Percentiles rank a stretch among this genome's conserved stretches.
Evolutionary conservation across 2,797 vertebrate genomes (phyloP).

Genomic region (Cheirogaleus major): DNA sequence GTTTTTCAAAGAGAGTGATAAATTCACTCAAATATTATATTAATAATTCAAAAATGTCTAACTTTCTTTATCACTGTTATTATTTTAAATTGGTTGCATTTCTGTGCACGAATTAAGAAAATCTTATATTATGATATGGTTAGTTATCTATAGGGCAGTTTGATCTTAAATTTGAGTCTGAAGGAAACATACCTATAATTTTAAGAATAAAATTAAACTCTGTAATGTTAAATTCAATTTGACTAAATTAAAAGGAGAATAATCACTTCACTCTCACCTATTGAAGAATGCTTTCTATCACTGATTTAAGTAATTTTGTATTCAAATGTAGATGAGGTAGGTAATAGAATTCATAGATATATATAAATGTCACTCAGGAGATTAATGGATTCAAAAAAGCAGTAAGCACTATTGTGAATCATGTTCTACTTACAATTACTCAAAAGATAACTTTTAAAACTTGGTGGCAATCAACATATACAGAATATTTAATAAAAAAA

Average conservation of each 20-base stretch:
- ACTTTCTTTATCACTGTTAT: conserved; percentile 19
- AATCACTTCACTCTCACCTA: conserved; percentile 16
- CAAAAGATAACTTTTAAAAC: conserved; percentile 52
- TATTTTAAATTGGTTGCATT: conserved; percentile 7
- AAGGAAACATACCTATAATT: conserved; percentile 1
- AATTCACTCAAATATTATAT: background rate
- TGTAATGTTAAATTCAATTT: conserved; percentile 11
- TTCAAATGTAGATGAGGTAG: conserved; percentile 69
- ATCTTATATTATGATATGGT: background rate
- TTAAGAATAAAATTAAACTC: conserved; percentile 16
- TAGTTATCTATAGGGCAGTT: background rate
- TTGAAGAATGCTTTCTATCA: conserved; percentile 44
- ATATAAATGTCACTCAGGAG: conserved; percentile 39
- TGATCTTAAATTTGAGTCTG: conserved; percentile 7
- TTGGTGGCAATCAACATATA: background rate
- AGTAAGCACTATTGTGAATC: conserved; percentile 45
- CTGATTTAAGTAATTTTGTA: conserved; percentile 51
- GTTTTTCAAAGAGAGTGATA: conserved; percentile 9
- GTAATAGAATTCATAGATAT: conserved; percentile 52
- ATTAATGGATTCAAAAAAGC: conserved; percentile 52
- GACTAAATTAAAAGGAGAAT: background rate
- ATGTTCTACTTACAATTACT: conserved; percentile 47
- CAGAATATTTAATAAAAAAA: conserved; percentile 21
- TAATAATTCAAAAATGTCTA: conserved; percentile 3
- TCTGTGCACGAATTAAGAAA: background rate